These are phyloP conservation scores for Protodeltote pygarga DNA, from an alignment of 2,888 invertebrate genomes.

Conservation along the genomic window DNA sequence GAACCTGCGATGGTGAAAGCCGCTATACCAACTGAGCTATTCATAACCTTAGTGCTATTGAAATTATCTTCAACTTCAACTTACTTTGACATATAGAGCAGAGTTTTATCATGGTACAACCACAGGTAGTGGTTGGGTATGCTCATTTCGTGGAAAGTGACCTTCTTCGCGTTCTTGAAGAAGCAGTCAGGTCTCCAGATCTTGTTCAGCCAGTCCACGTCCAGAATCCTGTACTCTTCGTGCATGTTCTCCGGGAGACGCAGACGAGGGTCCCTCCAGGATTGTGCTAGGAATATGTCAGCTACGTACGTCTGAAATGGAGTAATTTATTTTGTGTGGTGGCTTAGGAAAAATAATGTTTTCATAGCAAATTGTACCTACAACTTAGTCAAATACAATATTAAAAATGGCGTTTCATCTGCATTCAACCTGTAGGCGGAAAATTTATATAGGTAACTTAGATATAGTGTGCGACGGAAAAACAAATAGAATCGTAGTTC, in stretches of 20 bases:
- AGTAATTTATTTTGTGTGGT: no score
- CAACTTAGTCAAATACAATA: no score
- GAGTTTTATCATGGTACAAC: constrained; percentile 96
- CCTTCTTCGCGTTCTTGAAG: constrained; percentile 97
- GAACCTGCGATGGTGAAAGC: no score
- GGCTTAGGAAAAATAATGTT: background rate
- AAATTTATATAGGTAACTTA: no score
- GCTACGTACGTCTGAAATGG: constrained; percentile 94
- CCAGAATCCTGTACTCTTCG: constrained; percentile 95
- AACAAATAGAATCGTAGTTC: no score
- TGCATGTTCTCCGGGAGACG: constrained; percentile 97
- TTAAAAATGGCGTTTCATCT: no score
- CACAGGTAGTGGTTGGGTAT: constrained; percentile 97
- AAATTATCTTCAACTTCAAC: constrained; percentile 51
- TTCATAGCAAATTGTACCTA: background rate
- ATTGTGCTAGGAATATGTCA: constrained; percentile 96
- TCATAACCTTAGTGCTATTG: no score
- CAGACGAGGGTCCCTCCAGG: constrained; percentile 96
- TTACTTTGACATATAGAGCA: constrained; percentile 97
- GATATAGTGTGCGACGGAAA: no score
- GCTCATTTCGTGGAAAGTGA: constrained; percentile 97
- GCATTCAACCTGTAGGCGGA: no score
- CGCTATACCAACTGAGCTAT: no score
- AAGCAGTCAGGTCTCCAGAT: constrained; percentile 98
- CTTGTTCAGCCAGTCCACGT: constrained; percentile 95